phyloP scores from a whole-genome alignment of 23 tunicate genomes.

The Halocynthia roretzi region DNA sequence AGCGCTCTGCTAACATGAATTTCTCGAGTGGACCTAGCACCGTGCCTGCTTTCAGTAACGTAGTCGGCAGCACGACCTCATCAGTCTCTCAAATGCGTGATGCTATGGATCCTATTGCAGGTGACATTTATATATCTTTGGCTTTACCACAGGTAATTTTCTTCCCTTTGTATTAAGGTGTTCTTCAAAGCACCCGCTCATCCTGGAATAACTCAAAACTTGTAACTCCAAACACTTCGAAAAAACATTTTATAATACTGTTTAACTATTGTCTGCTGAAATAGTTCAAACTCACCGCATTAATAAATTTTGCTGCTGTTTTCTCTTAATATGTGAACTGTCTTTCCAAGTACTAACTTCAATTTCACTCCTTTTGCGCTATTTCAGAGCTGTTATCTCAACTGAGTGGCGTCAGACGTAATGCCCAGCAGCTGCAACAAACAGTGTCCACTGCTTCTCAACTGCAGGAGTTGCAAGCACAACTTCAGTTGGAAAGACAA shows the following conservation, averaged over 20 bases:
- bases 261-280: too few species aligned
- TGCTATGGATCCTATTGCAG: constrained; percentile 79
- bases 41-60: constrained; percentile 15
- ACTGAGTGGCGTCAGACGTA: constrained; percentile 77
- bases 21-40: constrained; percentile 64
- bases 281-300: neutral
- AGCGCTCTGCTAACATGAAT: constrained; percentile 58
- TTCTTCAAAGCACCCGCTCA: too few species aligned
- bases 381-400: constrained; percentile 67
- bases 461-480: constrained; percentile 63
- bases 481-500: constrained; percentile 66
- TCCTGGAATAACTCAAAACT: too few species aligned
- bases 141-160: neutral
- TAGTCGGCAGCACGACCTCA: constrained; percentile 36
- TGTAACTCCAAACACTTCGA: too few species aligned
- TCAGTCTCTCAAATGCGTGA: constrained; percentile 29
- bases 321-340: neutral
- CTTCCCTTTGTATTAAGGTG: neutral
- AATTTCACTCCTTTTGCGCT: constrained; percentile 7
- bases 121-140: constrained; percentile 15
- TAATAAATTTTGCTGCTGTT: neutral
- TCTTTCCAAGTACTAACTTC: neutral
- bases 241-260: too few species aligned
- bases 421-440: constrained; percentile 74
- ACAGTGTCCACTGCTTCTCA: constrained; percentile 55